Conservation (phyloP, 2,888 invertebrate species). For the Coelogynopora nodosa region DNA sequence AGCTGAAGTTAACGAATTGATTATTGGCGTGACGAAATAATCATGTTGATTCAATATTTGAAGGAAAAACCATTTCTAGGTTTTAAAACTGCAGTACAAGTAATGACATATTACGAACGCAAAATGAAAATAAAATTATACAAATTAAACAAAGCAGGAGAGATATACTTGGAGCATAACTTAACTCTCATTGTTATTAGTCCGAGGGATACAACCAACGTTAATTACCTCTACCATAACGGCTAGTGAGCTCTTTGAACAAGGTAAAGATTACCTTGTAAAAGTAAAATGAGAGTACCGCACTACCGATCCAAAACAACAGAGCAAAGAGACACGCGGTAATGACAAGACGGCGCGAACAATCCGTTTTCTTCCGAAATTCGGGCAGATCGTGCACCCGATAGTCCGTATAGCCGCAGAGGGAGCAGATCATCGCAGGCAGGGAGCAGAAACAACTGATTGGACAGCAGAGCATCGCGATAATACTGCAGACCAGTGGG, state of each 20-base stretch:
- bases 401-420: conserved; percentile 39
- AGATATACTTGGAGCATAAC: too few species aligned
- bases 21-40: too few species aligned
- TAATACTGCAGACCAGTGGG: conserved; percentile 33
- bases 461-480: conserved; percentile 39
- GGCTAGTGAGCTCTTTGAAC: neutral
- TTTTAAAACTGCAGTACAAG: too few species aligned
- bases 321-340: conserved; percentile 33
- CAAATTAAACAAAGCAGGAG: too few species aligned
- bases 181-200: too few species aligned
- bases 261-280: neutral
- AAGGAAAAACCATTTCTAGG: too few species aligned
- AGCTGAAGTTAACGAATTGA: too few species aligned
- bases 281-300: neutral
- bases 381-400: conserved; percentile 36
- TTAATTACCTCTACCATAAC: too few species aligned
- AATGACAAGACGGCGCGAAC: conserved; percentile 34
- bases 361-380: conserved; percentile 40
- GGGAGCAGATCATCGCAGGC: conserved; percentile 32
- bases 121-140: too few species aligned
- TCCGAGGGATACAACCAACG: too few species aligned
- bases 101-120: too few species aligned
- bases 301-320: neutral
- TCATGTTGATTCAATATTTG: too few species aligned
- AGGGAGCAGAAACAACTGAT: conserved; percentile 37